Conservation (phyloP, 2,888 invertebrate genomes). For the Falcaria lacertinaria region DNA sequence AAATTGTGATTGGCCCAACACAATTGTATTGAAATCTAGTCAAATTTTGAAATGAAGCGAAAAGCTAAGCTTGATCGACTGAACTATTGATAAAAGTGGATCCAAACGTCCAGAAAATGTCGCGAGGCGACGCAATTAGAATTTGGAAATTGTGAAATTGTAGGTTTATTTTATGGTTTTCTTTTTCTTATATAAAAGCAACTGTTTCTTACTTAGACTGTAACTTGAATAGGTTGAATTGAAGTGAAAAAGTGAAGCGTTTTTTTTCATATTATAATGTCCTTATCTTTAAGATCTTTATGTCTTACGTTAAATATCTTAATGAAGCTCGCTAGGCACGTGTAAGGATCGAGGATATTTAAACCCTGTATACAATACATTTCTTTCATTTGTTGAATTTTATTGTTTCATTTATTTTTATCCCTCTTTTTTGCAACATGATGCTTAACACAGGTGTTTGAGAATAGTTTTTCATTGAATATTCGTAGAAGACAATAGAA, state of each 20-base stretch:
- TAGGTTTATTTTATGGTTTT: constrained; percentile 36
- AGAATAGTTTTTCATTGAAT: too few relatives aligned
- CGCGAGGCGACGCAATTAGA: constrained; percentile 56
- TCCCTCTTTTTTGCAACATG: too few relatives aligned
- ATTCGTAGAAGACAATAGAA: too few relatives aligned
- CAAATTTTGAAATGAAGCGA: constrained; percentile 65
- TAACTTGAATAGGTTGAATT: constrained; percentile 57
- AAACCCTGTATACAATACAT: constrained; percentile 81
- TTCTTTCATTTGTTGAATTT: constrained; percentile 78
- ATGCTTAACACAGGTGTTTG: too few relatives aligned
- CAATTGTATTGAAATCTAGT: constrained; percentile 72
- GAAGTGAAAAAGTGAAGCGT: constrained; percentile 43
- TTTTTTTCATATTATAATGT: constrained; percentile 67
- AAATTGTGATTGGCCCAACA: constrained; percentile 59
- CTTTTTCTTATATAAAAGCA: constrained; percentile 6
- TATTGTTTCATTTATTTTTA: constrained; percentile 56
- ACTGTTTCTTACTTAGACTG: constrained; percentile 53
- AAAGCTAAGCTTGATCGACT: constrained; percentile 71
- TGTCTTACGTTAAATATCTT: constrained; percentile 73
- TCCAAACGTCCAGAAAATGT: constrained; percentile 66
- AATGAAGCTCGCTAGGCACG: constrained; percentile 72
- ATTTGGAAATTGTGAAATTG: constrained; percentile 74
- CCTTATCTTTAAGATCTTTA: constrained; percentile 73
- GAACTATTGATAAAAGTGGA: constrained; percentile 55
- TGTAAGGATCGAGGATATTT: constrained; percentile 75